Base-by-base conservation (phyloP, 2,113 vertebrate genomes). In the Gnathonemus echidnorhynchus region DNA sequence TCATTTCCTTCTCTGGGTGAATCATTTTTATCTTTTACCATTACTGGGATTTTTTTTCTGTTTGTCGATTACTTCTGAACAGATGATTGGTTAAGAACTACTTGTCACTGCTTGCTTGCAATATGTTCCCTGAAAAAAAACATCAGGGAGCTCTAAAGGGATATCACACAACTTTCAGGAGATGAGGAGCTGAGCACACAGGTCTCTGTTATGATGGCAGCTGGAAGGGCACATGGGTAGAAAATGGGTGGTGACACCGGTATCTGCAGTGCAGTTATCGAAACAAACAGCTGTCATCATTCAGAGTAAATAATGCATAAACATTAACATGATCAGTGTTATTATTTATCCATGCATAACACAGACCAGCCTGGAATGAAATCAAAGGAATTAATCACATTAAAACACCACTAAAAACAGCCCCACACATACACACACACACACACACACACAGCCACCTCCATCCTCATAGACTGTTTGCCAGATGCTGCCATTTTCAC, bases 401-500 rank as follows among this genome's bases (percentile, higher is more conserved):
- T 70, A 74, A 74, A 42, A 77, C 74, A 5, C 13, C 13, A 77
- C 35, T 39, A 42, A 77, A 77, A 39, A 77, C 70, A 35, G 70
- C 70, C 31, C 27, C 66, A 15, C 58, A 9, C 24, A 9, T 10
- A 10, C 24, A 8, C 45, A 7, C 62, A 39, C 35, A 0, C 66
- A 10, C n/a, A 5, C 70, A 3, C 58, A 11, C n/a, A 11, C 77
- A 45, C 8, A 83, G 39, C 77, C 35, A 19, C 9, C 45, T 24
- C 39, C 83, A n/a, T 24, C 49, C 90, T 91, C 90, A 92, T 91
- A 94, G 90, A 91, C 46, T 90, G 48, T 89, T 93, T 91, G 88
- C 19, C 9, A 87, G 91, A 91, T 91, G 90, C 90, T 92, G 92
- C 92, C 90, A 87, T 58, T 91, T 94, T 94, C 92, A 93, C 92